A percentile compares a stretch with the other conserved stretches of the same genome.
Evolutionary conservation across 2,797 vertebrate species (phyloP).

Genomic region (Cirrhinus mrigala): DNA sequence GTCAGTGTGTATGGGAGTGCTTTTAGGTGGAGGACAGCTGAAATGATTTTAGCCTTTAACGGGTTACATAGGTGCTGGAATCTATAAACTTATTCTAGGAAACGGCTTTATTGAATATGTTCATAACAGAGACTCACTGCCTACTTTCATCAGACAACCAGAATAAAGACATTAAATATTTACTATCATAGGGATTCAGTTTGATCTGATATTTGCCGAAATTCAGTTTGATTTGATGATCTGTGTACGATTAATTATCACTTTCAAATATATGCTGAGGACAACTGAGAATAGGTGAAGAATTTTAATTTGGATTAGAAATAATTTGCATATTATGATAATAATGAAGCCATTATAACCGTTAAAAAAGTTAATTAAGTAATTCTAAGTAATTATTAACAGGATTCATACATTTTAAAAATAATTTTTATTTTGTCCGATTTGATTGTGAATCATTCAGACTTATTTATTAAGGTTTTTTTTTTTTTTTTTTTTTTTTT

Average conservation of each 20-base stretch:
- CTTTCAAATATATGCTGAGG: neutral
- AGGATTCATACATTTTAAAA: neutral
- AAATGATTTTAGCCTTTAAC: neutral
- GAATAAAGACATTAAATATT: neutral
- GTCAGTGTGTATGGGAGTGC: neutral
- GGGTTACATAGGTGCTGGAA: neutral
- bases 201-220: neutral
- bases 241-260: neutral
- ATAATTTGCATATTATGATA: neutral
- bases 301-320: neutral
- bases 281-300: neutral
- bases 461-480: neutral
- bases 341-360: neutral
- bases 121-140: neutral
- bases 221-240: neutral
- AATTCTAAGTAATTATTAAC: neutral
- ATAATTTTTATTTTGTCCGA: neutral
- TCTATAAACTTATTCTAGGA: constrained; percentile 33
- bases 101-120: neutral
- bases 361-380: neutral
- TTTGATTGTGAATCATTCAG: neutral
- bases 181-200: neutral
- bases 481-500: neutral
- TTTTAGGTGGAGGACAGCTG: neutral
- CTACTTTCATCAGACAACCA: neutral